Base-by-base conservation (phyloP, 2,888 invertebrate species). In the Parnassius smintheus region DNA sequence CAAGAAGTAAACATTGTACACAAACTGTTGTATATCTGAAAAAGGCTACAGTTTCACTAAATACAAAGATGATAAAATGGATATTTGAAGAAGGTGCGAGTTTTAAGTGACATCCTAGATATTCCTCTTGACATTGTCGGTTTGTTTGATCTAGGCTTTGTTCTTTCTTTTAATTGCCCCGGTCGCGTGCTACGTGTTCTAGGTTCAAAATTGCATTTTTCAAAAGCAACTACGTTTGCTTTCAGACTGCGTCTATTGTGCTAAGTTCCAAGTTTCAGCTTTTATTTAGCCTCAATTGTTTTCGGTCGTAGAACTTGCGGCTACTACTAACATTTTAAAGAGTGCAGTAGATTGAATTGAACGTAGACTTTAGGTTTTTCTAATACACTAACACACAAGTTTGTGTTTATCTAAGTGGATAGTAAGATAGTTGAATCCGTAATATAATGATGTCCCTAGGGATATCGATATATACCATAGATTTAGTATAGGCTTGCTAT, bases 61-160 rank as follows among this genome's bases (percentile, higher is more conserved):
- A 56, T 46, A 57, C 44, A 62, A 58, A 62, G 44, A 25, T 62
- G 25, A 35, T 58, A 49, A 50, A 45, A 62, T 58, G 44, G 58
- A 58, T 62, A 49, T 58, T 35, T 2, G 49, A 58, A 54, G 46
- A 46, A 57, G 48, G 56, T 56, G 46, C n/a, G 45, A 58, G 53
- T 62, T 44, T 53, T 11, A 44, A 51, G 56, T 51, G 12, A 41
- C 51, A 44, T 60, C 54, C 44, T 44, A 53, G 7, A 42, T 57
- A 42, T 50, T 54, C 35, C 58, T 62, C 58, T 62, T 62, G 62
- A 58, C 58, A 62, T 62, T 62, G 58, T 42, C 58, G 9, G 58
- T 35, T 49, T 58, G 44, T 62, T 62, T 62, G 58, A 62, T 57
- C 53, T 49, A 42, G 11, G 48, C 54, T 50, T 62, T 50, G 58